Evolutionary conservation across 1,140 invertebrate genomes (phyloP).

Genomic region (Grapholita molesta): DNA sequence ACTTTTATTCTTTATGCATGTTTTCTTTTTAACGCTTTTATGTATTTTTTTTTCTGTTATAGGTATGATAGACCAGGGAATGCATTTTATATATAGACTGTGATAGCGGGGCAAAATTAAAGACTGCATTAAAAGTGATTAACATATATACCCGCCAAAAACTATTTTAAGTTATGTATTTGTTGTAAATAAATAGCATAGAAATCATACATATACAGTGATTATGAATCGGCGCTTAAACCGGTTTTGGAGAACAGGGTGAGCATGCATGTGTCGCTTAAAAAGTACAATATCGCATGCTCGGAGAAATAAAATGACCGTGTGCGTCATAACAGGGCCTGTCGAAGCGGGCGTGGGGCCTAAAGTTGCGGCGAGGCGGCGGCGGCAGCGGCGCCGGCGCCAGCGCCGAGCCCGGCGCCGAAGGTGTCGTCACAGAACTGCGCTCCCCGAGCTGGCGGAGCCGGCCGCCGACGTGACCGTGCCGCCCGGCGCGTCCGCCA

Average conservation of each 20-base stretch:
- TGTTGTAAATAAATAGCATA: conserved; percentile 55
- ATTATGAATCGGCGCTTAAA: conserved; percentile 21
- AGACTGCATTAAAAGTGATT: conserved; percentile 55
- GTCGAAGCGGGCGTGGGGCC: conserved; percentile 79
- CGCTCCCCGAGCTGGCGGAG: conserved; percentile 67
- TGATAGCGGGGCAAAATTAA: conserved; percentile 56
- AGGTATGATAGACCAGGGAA: conserved; percentile 70
- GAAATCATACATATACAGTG: conserved; percentile 33
- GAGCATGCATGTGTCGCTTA: conserved; percentile 66
- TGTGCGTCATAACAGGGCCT: conserved; percentile 55
- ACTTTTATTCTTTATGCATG: conserved; percentile 48
- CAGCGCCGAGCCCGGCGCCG: conserved; percentile 44
- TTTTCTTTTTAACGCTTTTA: conserved; percentile 61
- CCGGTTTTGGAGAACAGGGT: conserved; percentile 33
- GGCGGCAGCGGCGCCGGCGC: conserved; percentile 33
- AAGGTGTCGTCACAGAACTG: conserved; percentile 63
- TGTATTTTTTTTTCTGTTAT: conserved; percentile 73
- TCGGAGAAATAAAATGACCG: conserved; percentile 21
- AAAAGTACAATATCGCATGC: conserved; percentile 1
- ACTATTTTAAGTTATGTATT: conserved; percentile 53
- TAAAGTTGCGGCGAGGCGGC: conserved; percentile 62
- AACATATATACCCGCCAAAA: conserved; percentile 37
- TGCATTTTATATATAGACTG: conserved; percentile 72
- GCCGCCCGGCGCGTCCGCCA: conserved; percentile 49
- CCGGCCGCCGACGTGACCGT: conserved; percentile 63